Evolutionary conservation across 2,888 invertebrate genomes (phyloP), one percentile per base, ranked within the genome.

Genomic region (Argynnis bischoffii): DNA sequence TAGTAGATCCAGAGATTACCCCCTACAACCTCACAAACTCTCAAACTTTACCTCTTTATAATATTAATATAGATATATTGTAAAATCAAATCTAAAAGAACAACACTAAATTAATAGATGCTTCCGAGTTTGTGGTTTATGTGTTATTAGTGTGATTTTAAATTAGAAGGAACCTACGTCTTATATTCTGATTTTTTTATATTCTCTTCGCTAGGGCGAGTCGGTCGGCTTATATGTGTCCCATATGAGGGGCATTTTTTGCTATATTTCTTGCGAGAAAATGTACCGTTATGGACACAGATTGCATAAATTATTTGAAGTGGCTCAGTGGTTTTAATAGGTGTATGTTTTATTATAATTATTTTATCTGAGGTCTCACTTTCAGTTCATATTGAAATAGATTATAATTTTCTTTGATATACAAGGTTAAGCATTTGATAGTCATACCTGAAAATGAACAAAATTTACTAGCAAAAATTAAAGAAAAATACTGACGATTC

Each of bases 271-370:
- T 72, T 67, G 71, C 65, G 70, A 67, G 57, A 71, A 76, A 75
- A 78, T 8, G 82, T 83, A 85, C 90, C 89, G 90, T 89, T 89
- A 89, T 82, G 85, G 84, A 82, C 81, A 80, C 80, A 81, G 78
- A 82, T 84, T 86, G 89, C 88, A 87, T 90, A 89, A 89, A 89
- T 91, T 90, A 90, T 87, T 75, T 87, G 82, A 76, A 89, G 89
- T 85, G 84, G 82, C 77, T 78, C 67, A 51, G 60, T 31, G 56
- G 63, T 68, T 63, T 70, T 67, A 55, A 55, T 55, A 47, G 55
- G 70, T 70, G 67, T 70, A 55, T 54, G 47, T 68, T 70, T 64
- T 18, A 68, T 69, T 56, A 63, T 50, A 53, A 67, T 67, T 53
- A 60, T 59, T 63, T 67, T 53, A 60, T 59, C 63, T 41, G 53